Base-by-base conservation (phyloP, 2,113 vertebrate genomes). In the Chunga burmeisteri region DNA sequence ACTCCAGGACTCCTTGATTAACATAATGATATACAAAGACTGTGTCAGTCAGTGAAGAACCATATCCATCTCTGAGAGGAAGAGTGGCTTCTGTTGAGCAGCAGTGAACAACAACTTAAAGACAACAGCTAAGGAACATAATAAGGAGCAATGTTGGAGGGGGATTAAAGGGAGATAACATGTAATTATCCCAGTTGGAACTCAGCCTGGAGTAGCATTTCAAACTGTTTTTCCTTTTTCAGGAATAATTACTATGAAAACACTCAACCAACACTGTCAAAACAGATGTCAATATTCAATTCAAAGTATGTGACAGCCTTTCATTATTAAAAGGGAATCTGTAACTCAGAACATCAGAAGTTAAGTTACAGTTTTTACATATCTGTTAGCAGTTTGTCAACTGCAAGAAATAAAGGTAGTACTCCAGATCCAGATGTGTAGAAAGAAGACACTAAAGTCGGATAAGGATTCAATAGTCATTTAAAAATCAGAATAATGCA, bases 201-300 rank as follows among this genome's bases (percentile, higher is more conserved):
- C 22, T 47, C 53, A 73, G 87, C 78, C 78, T 85, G 61, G 58
- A 96, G 49, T 46, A 88, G 62, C 61, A 73, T 75, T 94, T 93
- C 89, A 89, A 88, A 88, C 36, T 77, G 56, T 4, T 91, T 93
- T 80, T 84, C 91, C 55, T 74, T 89, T 85, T 90, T 80, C 61
- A 75, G 68, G 52, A 88, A 50, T 62, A 96, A 91, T 90, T 73
- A 90, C 78, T 58, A 49, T n/a, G 58, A 87, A 91, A 95, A 93
- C 40, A 77, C 44, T 72, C 38, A 93, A 75, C 34, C 27, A 58
- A 68, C 32, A 68, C 65, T 91, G 70, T 91, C 93, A 95, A 94
- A 96, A 90, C 68, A 87, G 68, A 91, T 58, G 70, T 80, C 93
- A 93, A 85, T 94, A 82, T 91, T 86, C 38, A 23, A 56, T 68